phyloP scores from a whole-genome alignment of 37 sponge, comb jelly and placozoan species.

The Halisarca cf. caerulea region DNA sequence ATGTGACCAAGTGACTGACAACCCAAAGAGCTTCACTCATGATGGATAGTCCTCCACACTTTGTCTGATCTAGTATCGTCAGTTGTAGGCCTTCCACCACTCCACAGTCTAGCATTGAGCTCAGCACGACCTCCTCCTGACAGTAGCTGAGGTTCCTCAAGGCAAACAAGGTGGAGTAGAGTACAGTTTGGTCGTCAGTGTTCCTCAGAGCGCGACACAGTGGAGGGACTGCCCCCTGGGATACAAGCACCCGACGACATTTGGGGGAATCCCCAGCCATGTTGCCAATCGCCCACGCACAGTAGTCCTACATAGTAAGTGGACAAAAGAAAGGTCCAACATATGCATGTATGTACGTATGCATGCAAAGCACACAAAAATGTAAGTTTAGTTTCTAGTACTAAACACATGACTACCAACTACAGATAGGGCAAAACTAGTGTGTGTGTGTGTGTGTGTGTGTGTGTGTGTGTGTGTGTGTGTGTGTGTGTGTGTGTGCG shows the following conservation, averaged over 20 bases:
- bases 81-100: neutral
- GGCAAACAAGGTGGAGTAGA: conserved; percentile 14
- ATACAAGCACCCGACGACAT: neutral
- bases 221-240: neutral
- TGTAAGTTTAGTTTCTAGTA: too few species aligned
- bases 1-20: too few species aligned
- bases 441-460: neutral
- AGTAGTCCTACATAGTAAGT: conserved; percentile 14
- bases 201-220: neutral
- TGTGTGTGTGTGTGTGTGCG: conserved; percentile 34
- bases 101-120: neutral
- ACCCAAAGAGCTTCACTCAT: too few species aligned
- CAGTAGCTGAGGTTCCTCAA: conserved; percentile 21
- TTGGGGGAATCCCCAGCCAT: conserved; percentile 15
- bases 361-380: too few species aligned
- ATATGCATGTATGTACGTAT: conserved; percentile 1
- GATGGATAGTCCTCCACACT: too few species aligned
- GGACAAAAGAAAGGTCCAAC: neutral
- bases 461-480: neutral
- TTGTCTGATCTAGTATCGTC: neutral
- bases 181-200: neutral
- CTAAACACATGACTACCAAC: too few species aligned
- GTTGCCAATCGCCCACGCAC: conserved; percentile 18
- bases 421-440: too few species aligned
- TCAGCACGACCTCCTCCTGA: neutral